Evolutionary conservation across 92 coral and sea anemone genomes (phyloP).

Genomic region (Desmophyllum pertusum): DNA sequence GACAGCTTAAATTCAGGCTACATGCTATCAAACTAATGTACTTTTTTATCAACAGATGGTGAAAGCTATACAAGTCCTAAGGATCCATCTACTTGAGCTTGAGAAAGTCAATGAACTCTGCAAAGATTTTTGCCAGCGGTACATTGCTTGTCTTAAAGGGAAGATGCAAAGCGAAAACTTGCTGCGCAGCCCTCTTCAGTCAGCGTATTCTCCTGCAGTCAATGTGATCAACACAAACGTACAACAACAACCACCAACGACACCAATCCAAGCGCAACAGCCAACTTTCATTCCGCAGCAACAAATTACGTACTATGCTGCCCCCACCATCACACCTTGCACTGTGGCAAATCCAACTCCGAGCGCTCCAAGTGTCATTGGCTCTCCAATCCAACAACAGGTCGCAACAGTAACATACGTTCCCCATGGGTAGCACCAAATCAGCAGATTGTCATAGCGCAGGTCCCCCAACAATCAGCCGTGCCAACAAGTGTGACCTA

Average conservation of each 20-base stretch:
- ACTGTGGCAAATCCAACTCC: slow-evolving; percentile 90
- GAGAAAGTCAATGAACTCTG: slow-evolving; percentile 99
- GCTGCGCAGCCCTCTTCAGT: slow-evolving; percentile 80
- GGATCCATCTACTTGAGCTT: slow-evolving; percentile 92
- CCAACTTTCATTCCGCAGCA: slow-evolving; percentile 62
- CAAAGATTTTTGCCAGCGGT: slow-evolving; percentile 98
- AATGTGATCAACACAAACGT: slow-evolving; percentile 58
- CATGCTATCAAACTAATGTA: too few relatives aligned
- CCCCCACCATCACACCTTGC: slow-evolving; percentile 72
- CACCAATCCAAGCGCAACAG: slow-evolving; percentile 60
- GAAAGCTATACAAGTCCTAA: slow-evolving; percentile 95
- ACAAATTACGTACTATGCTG: slow-evolving; percentile 65
- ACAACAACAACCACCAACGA: slow-evolving; percentile 69
- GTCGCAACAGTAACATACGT: slow-evolving; percentile 66
- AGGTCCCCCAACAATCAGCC: slow-evolving; percentile 51
- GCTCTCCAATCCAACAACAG: slow-evolving; percentile 79
- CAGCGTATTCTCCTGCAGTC: slow-evolving; percentile 58
- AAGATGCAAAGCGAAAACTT: slow-evolving; percentile 98
- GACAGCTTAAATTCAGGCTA: too few relatives aligned
- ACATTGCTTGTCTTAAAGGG: slow-evolving; percentile 98
- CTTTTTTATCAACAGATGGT: slow-evolving; percentile 73
- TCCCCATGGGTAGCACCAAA: slow-evolving; percentile 76
- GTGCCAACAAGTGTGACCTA: slow-evolving; percentile 25
- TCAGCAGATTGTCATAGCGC: slow-evolving; percentile 68
- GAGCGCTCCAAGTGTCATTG: slow-evolving; percentile 70